Conservation (phyloP, 2,797 vertebrate species). For the Luscinia megarhynchos region DNA sequence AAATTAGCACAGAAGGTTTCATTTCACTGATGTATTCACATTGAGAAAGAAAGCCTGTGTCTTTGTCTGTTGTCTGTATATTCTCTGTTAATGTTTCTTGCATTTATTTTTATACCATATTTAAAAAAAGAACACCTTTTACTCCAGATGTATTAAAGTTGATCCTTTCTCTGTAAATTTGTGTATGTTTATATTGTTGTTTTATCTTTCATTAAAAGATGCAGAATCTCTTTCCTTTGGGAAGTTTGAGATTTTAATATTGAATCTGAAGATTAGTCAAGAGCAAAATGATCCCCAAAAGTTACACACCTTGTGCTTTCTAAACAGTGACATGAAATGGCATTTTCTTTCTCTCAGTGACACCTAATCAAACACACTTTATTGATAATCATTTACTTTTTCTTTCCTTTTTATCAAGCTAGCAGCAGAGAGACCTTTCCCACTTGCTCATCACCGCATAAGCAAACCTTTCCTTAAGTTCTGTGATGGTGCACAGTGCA, state of each 20-base stretch:
- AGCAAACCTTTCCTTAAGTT: not conserved
- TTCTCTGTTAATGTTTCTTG: constrained; percentile 89
- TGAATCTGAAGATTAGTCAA: constrained; percentile 34
- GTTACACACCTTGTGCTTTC: constrained; percentile 18
- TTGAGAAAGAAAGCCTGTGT: constrained; percentile 82
- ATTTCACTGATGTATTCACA: constrained; percentile 87
- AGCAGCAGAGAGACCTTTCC: constrained; percentile 50
- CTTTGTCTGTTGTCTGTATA: constrained; percentile 87
- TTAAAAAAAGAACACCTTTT: constrained; percentile 92
- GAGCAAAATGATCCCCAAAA: constrained; percentile 32
- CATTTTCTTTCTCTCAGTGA: constrained; percentile 71
- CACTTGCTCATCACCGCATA: constrained; percentile 7
- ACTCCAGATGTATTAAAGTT: constrained; percentile 93
- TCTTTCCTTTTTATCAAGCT: constrained; percentile 49
- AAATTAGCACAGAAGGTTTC: constrained; percentile 86
- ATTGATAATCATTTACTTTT: constrained; percentile 38
- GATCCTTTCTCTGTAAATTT: constrained; percentile 90
- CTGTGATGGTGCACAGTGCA: fast-evolving
- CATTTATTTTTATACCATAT: constrained; percentile 99
- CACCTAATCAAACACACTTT: constrained; percentile 50
- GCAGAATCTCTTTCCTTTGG: constrained; percentile 78
- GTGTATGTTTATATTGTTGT: constrained; percentile 86
- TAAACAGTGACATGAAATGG: constrained; percentile 54
- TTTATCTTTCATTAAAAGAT: constrained; percentile 86
- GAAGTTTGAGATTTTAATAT: constrained; percentile 69